Percentiles rank a stretch among this genome's conserved stretches.
Conservation (phyloP, 2,888 invertebrate species). For the Lymantria monacha region DNA sequence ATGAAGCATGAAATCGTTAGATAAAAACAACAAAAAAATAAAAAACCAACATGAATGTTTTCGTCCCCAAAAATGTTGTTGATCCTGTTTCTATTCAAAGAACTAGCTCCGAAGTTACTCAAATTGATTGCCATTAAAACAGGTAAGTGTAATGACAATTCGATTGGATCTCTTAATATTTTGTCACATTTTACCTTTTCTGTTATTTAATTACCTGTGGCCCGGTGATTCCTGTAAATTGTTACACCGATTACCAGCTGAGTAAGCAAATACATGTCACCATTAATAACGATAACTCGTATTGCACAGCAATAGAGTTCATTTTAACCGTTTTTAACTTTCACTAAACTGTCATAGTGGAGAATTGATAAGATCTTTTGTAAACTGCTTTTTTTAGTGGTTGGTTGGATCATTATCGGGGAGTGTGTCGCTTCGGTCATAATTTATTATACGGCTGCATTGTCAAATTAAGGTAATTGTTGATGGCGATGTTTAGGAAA, state of each 20-base stretch:
- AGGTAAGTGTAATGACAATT: background rate
- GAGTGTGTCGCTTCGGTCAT: constrained; percentile 38
- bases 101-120: background rate
- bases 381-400: constrained; percentile 40
- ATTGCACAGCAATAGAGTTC: background rate
- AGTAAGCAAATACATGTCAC: background rate
- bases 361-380: constrained; percentile 45
- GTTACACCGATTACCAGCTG: constrained; percentile 37
- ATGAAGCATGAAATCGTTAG: too few relatives aligned
- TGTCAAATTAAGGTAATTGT: constrained; percentile 47
- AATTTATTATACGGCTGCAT: constrained; percentile 39
- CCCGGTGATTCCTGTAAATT: constrained; percentile 59
- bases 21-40: too few relatives aligned
- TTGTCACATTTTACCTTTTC: constrained; percentile 38
- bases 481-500: background rate
- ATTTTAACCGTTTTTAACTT: background rate
- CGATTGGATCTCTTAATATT: background rate
- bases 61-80: background rate
- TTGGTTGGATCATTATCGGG: constrained; percentile 42
- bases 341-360: background rate
- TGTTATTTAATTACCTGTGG: constrained; percentile 73
- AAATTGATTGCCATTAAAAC: background rate
- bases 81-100: background rate
- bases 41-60: background rate
- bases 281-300: background rate